Evolutionary conservation across 2,888 invertebrate genomes (phyloP), one percentile per base, ranked within the genome.

Genomic region (Idaea dimidiata): DNA sequence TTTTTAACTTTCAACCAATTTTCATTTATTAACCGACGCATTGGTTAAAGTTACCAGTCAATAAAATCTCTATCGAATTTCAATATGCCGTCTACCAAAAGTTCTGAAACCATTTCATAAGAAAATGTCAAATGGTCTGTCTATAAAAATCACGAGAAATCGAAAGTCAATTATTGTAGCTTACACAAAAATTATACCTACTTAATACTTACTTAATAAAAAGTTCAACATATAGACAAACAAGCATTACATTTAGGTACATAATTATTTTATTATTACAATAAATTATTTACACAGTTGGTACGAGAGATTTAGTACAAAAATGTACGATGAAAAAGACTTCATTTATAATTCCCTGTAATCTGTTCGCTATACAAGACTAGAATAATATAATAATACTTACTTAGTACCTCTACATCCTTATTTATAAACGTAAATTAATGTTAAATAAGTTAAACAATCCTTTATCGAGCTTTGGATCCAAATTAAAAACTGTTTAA

Each of bases 341-440:
- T 69, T 75, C 75, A 65, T 73, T 82, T 79, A 85, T 82, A 82
- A 81, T 82, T 88, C 88, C 88, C 89, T 89, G 89, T 89, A 89
- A 78, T 84, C 74, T 75, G 73, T 80, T 82, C 75, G 72, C 74
- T 75, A 75, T 17, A 56, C 56, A 56, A 56, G 18, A 17, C 18
- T 18, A 56, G 16, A 14, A 43, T 43, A 43, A 43, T 43, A 8
- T 43, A 43, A 43, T 43, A 43, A 24, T 24, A 24, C 24, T 24
- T 24, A 24, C 24, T 69, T 74, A 73, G 70, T 65, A 73, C 57
- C 67, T n/a, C n/a, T 72, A 68, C 68, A 59, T 62, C 68, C 65
- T 66, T 72, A 70, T 71, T 62, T 67, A 62, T 62, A 64, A 62
- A 64, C 64, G 61, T 59, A 63, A 62, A 24, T 24, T 24, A 24